These are phyloP conservation scores for Ophioderma brevispina DNA, from an alignment of 35 echinoderm and acorn worm species.

Conservation along the genomic window DNA sequence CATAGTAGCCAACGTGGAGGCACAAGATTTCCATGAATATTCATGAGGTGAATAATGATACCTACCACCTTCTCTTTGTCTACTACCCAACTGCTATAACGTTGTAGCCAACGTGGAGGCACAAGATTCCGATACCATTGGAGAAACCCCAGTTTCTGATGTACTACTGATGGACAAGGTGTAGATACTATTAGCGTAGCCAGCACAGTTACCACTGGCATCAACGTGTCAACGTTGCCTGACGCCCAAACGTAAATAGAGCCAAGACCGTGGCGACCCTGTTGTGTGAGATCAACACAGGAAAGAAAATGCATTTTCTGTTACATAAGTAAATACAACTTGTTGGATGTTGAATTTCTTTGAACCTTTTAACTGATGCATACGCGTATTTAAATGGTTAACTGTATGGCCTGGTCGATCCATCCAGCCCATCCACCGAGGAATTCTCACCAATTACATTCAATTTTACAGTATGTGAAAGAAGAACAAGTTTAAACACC, in stretches of 20 bases:
- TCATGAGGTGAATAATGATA: background rate
- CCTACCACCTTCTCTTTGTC: conserved; percentile 76
- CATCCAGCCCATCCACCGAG: too few species aligned
- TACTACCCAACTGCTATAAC: conserved; percentile 75
- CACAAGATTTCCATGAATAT: too few species aligned
- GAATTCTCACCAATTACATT: too few species aligned
- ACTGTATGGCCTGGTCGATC: too few species aligned
- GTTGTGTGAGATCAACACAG: background rate
- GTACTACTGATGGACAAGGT: conserved; percentile 85
- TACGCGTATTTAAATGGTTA: too few species aligned
- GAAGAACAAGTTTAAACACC: too few species aligned
- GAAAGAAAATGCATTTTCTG: too few species aligned
- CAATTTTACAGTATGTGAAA: too few species aligned
- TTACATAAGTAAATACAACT: too few species aligned
- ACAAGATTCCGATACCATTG: conserved; percentile 81
- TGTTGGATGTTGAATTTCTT: too few species aligned
- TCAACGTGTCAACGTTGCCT: conserved; percentile 71
- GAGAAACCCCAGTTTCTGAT: conserved; percentile 53
- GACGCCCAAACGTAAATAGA: conserved; percentile 98
- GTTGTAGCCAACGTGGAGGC: conserved; percentile 86
- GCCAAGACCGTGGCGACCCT: conserved; percentile 86
- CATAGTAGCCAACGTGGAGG: conserved; percentile 82
- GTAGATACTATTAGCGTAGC: conserved; percentile 93
- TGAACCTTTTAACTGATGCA: too few species aligned
- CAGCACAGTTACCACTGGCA: conserved; percentile 82